phyloP scores from a whole-genome alignment of 2,113 vertebrate species.

The Sebastes fasciatus region DNA sequence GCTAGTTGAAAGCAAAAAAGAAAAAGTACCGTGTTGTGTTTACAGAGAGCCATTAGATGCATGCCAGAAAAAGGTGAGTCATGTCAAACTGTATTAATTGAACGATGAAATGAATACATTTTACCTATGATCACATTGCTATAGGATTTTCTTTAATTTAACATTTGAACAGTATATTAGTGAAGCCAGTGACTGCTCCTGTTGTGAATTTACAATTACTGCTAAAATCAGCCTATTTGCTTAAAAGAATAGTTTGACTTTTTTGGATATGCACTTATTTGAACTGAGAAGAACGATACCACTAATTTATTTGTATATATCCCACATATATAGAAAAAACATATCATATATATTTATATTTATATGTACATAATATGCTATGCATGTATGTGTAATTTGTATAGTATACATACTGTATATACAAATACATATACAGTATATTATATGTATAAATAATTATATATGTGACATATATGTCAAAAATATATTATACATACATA shows the following conservation, averaged over 20 bases:
- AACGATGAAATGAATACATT: neutral
- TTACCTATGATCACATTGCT: neutral
- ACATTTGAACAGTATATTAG: neutral
- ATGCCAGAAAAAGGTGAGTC: neutral
- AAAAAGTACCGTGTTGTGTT: constrained; percentile 18
- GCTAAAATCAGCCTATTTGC: neutral
- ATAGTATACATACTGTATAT: too few species aligned
- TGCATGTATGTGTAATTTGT: too few species aligned
- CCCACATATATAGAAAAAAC: too few species aligned
- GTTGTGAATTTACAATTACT: neutral
- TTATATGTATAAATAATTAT: too few species aligned
- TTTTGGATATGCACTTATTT: neutral
- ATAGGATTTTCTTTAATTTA: neutral
- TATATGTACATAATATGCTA: too few species aligned
- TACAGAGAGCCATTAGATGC: constrained; percentile 7
- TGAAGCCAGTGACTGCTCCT: neutral
- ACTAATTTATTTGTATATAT: neutral
- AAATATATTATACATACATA: too few species aligned
- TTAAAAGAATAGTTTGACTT: neutral
- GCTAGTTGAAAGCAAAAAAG: constrained; percentile 3
- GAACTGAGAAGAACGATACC: neutral
- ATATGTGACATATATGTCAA: too few species aligned
- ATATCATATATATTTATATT: too few species aligned
- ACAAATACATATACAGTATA: too few species aligned
- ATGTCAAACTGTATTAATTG: neutral